These are phyloP conservation scores for Phymastichus coffea DNA, from an alignment of 1,140 invertebrate species.

Conservation along the genomic window DNA sequence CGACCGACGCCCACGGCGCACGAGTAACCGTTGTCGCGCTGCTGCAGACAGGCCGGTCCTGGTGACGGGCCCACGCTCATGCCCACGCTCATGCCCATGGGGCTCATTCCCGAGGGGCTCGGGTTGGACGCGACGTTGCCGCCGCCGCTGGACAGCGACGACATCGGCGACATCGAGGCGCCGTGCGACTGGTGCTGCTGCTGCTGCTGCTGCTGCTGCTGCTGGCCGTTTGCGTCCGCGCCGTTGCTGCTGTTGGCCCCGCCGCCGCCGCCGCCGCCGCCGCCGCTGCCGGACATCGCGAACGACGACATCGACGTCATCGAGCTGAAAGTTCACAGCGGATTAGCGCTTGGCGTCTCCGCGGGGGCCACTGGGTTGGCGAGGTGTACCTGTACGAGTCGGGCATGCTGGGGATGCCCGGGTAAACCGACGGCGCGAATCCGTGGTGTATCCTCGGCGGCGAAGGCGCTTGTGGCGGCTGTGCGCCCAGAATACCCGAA, in stretches of 20 bases:
- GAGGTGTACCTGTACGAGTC: constrained; percentile 64
- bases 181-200: not conserved
- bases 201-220: constrained; percentile 19
- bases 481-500: constrained; percentile 44
- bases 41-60: constrained; percentile 65
- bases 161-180: constrained; percentile 60
- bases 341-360: no score
- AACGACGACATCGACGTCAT: constrained; percentile 62
- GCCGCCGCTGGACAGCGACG: constrained; percentile 52
- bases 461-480: constrained; percentile 49
- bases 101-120: constrained; percentile 57
- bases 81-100: constrained; percentile 54
- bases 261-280: not conserved
- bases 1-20: constrained; percentile 66
- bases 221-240: not conserved
- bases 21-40: constrained; percentile 64
- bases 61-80: constrained; percentile 59
- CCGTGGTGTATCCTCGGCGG: constrained; percentile 54
- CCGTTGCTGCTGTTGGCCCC: not conserved
- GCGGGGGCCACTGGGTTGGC: no score
- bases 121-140: constrained; percentile 50
- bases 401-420: constrained; percentile 57
- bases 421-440: constrained; percentile 52
- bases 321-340: constrained; percentile 41
- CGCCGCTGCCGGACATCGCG: constrained; percentile 49